Evolutionary conservation across 2,888 invertebrate species (phyloP), one percentile per base, ranked within the genome.

Genomic region (Brenthis daphne): DNA sequence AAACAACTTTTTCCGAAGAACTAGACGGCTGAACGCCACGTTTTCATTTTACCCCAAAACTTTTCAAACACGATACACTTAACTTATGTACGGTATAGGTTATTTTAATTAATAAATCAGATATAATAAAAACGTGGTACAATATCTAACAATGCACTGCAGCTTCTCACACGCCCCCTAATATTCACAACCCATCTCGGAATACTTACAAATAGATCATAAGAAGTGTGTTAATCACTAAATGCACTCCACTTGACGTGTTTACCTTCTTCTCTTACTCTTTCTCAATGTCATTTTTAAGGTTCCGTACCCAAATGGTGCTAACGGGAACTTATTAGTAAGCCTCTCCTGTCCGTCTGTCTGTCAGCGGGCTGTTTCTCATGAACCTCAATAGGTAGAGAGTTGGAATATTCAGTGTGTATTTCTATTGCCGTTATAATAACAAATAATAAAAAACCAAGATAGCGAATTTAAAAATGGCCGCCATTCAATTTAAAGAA

Each of bases 151-250:
- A 69, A 71, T 73, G 56, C 60, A 75, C 76, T 76, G 77, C 79
- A 78, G 77, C 77, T 76, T 74, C 75, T 71, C 64, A 55, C 60
- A 64, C 71, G 64, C 61, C 56, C 73, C 73, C 71, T 68, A 57
- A 72, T 74, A 75, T 73, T 79, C 80, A 80, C 79, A 80, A 80
- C 80, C 79, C 77, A 75, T 76, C 76, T 72, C 77, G 63, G 74
- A 71, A 75, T 76, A 76, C 78, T 77, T 79, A 79, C 69, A 78
- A 80, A 76, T 87, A 86, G 79, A 80, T 89, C 89, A 90, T 90
- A 89, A 89, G 88, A 89, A 88, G 85, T 81, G 81, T 85, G 81
- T 82, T 79, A 78, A 85, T 83, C 84, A 87, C 85, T 68, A 64
- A 54, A 79, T 53, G 77, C 74, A 76, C 77, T 76, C 73, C 74